Conservation (phyloP, 2,797 vertebrate genomes). For the Pempheris klunzingeri region DNA sequence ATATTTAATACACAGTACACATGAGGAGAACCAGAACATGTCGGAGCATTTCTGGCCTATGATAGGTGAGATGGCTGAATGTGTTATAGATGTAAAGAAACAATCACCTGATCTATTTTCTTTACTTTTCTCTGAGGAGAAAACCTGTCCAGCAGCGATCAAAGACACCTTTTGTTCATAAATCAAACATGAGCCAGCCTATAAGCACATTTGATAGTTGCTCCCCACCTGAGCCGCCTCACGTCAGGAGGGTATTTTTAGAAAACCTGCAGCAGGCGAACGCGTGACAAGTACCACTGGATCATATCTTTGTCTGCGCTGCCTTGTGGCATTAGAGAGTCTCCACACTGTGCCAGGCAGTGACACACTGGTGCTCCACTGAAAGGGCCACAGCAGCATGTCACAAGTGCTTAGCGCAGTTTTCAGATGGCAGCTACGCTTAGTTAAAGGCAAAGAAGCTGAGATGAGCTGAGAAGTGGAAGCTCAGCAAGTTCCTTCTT, state of each 20-base stretch:
- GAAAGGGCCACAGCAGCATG: neutral
- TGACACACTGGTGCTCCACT: neutral
- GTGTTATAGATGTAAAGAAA: too few species aligned
- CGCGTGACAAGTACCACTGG: neutral
- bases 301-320: neutral
- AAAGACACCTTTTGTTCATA: too few species aligned
- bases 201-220: neutral
- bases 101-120: too few species aligned
- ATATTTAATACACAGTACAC: too few species aligned
- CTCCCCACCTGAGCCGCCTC: too few species aligned
- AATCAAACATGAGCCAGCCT: neutral
- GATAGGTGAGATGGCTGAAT: too few species aligned
- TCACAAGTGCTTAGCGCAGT: neutral
- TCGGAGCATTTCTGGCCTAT: too few species aligned
- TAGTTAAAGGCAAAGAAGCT: too few species aligned
- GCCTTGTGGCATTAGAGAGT: neutral
- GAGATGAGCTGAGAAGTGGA: neutral
- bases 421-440: constrained; percentile 1
- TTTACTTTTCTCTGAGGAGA: too few species aligned
- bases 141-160: too few species aligned
- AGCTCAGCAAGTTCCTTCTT: neutral
- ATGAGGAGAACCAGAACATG: too few species aligned
- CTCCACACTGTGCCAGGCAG: neutral
- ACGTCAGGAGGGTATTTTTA: neutral
- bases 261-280: neutral